A percentile compares a stretch with the other conserved stretches of the same genome.
Evolutionary conservation across 1,140 invertebrate genomes (phyloP).

Genomic region (Elymnias hypermnestra): DNA sequence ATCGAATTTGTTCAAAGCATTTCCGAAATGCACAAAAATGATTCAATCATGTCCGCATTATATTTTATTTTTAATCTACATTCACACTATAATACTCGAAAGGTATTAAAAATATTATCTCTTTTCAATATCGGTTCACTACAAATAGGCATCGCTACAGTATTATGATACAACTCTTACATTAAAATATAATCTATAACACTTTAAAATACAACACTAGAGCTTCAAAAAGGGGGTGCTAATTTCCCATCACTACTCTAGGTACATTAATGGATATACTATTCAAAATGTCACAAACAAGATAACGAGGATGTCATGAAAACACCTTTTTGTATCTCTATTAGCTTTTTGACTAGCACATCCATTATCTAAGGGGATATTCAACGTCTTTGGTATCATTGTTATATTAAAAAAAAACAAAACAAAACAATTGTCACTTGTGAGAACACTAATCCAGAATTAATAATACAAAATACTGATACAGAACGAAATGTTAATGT

Average conservation of each 20-base stretch:
- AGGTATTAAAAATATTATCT: constrained; percentile 70
- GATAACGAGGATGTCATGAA: too few relatives aligned
- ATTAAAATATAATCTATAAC: constrained; percentile 67
- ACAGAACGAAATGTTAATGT: constrained; percentile 55
- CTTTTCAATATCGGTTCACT: constrained; percentile 40
- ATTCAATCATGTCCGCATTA: constrained; percentile 15
- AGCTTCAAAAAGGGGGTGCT: constrained; percentile 19
- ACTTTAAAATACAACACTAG: constrained; percentile 63
- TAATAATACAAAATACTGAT: constrained; percentile 63
- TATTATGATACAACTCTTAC: constrained; percentile 70
- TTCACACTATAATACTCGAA: constrained; percentile 56
- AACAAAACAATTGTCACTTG: constrained; percentile 53
- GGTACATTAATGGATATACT: constrained; percentile 12
- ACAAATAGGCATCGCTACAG: constrained; percentile 40
- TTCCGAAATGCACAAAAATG: constrained; percentile 32
- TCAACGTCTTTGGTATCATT: constrained; percentile 74
- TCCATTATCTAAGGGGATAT: constrained; percentile 47
- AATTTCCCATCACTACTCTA: constrained; percentile 46
- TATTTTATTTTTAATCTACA: constrained; percentile 23
- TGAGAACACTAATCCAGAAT: constrained; percentile 42
- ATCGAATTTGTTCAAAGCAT: constrained; percentile 35
- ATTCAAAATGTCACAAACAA: constrained; percentile 4
- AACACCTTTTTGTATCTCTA: too few relatives aligned
- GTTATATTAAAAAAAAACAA: constrained; percentile 56
- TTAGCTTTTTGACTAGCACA: constrained; percentile 13